Conservation (phyloP, 2,113 vertebrate species). For the Butorides virescens region DNA sequence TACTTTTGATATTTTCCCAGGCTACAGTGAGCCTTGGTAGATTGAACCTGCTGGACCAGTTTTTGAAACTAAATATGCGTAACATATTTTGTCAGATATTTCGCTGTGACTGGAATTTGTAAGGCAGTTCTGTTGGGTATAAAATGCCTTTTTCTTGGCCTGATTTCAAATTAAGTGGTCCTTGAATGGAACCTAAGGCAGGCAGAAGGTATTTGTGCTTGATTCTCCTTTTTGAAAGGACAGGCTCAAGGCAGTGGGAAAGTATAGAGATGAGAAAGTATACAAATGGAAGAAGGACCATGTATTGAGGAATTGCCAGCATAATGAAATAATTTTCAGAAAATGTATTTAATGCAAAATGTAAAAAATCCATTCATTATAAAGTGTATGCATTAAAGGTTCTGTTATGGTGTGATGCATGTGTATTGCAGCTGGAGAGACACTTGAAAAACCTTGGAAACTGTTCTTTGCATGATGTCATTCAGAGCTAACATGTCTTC, state of each 20-base stretch:
- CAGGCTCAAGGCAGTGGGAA: background rate
- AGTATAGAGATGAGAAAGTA: background rate
- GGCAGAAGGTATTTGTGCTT: background rate
- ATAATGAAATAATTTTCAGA: background rate
- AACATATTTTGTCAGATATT: background rate
- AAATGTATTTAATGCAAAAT: background rate
- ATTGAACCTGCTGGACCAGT: background rate
- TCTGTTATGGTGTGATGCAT: background rate
- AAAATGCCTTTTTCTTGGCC: background rate
- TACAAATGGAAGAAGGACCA: background rate
- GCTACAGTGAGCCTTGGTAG: background rate
- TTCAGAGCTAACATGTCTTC: background rate
- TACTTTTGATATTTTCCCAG: background rate
- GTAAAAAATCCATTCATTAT: background rate
- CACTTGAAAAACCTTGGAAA: background rate
- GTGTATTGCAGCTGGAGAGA: background rate
- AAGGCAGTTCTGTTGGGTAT: background rate
- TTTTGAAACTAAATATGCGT: background rate
- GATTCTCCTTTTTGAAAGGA: background rate
- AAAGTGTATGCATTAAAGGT: rapidly evolving
- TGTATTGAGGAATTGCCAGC: background rate
- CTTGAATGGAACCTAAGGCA: background rate
- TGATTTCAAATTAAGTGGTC: background rate
- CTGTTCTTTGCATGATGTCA: background rate
- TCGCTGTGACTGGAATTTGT: background rate